Base-by-base conservation (phyloP, 2,888 invertebrate genomes). In the Agapetus fuscipes region DNA sequence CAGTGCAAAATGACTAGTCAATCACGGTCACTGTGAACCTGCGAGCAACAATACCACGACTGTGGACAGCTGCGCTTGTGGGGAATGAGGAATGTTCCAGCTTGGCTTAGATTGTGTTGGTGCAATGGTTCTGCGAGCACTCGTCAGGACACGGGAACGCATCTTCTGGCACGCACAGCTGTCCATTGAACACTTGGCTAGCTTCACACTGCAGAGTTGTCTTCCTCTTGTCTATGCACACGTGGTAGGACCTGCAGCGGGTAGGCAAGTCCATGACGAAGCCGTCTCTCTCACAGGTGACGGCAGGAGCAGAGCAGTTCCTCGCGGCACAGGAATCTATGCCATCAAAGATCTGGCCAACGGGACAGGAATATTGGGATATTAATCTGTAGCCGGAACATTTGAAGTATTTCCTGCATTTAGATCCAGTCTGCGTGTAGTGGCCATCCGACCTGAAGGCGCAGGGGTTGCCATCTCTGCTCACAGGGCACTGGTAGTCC, bases 121-220 rank as follows among this genome's bases (percentile, higher is more conserved):
- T 38, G 30, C 43, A 30, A 14, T 30, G 30, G 2, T 17, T 17
- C 41, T 15, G 27, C 1, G 47, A 28, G 28, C 48, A 48, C 64
- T 66, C 67, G 35, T 63, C 66, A 5, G 68, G 71, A 48, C 74
- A 76, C 1, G 61, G 50, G 50, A 66, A 73, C 36, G 62, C 61
- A 3, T 53, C 53, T 12, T 58, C 56, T 4, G 64, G 54, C 7
- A 74, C 71, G 51, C 76, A 77, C 29, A 70, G 55, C 49, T 72
- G 71, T 0, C 76, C 76, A 50, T 76, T 74, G 54, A 75, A 76
- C n/a, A 71, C 50, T 43, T 69, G 64, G 3, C 59, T 62, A 0
- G 40, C 38, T 0, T 64, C 60, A 46, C 77, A 76, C 11, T 61
- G 57, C 2, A 74, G 61, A 39, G 62, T 59, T 0, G 73, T 74